These are phyloP conservation scores for Arnoldichthys spilopterus DNA, from an alignment of 2,797 vertebrate genomes.

Conservation along the genomic window DNA sequence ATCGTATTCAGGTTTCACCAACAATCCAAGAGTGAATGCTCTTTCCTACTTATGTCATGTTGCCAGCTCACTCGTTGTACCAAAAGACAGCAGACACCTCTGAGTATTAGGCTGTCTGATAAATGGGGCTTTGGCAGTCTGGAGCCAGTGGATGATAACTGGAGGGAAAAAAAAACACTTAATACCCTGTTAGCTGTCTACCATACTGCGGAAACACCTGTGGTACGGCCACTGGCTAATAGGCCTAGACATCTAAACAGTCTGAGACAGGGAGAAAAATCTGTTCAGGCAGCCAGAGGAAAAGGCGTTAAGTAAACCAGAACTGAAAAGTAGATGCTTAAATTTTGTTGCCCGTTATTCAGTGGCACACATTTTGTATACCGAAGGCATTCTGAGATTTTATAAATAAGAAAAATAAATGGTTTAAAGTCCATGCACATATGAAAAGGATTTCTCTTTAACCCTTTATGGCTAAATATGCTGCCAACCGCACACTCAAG, in stretches of 20 bases:
- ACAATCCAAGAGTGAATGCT: slow-evolving; percentile 11
- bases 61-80: slow-evolving; percentile 25
- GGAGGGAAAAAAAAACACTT: slow-evolving; percentile 13
- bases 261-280: slow-evolving; percentile 21
- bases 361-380: not conserved
- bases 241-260: slow-evolving; percentile 22
- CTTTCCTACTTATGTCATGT: not conserved
- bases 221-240: slow-evolving; percentile 22
- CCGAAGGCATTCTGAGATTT: not conserved
- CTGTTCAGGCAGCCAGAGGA: slow-evolving; percentile 9
- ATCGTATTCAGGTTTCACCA: slow-evolving; percentile 11
- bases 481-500: no score
- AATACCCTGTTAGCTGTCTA: slow-evolving; percentile 39
- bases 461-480: no score
- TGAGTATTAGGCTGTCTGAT: slow-evolving; percentile 37
- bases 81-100: slow-evolving; percentile 33
- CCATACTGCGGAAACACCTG: slow-evolving; percentile 37
- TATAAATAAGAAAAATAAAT: not conserved
- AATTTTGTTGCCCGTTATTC: not conserved
- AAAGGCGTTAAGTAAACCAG: not conserved
- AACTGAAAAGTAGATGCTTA: not conserved
- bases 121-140: slow-evolving; percentile 39
- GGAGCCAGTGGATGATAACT: slow-evolving; percentile 35
- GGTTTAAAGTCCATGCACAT: not conserved
- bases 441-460: not conserved